Conservation (phyloP, 2,888 invertebrate species). For the Abscondita cerata region DNA sequence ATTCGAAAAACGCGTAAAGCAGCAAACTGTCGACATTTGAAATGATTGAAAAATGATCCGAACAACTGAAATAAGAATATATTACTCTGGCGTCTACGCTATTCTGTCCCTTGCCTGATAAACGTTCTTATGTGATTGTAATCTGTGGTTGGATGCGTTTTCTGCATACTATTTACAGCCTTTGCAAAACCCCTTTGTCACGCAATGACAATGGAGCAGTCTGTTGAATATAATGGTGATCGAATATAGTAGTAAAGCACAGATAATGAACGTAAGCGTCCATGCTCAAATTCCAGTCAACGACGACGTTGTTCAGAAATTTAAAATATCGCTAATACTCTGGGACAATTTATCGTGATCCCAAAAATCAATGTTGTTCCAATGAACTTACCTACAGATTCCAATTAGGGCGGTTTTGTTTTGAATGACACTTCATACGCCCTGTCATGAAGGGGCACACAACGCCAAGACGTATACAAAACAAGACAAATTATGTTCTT, state of each 20-base stretch:
- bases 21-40: slow-evolving; percentile 14
- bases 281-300: background rate
- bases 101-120: slow-evolving; percentile 23
- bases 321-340: slow-evolving; percentile 31
- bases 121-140: slow-evolving; percentile 26
- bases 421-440: slow-evolving; percentile 50
- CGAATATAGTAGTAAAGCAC: slow-evolving; percentile 10
- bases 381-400: slow-evolving; percentile 37
- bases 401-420: slow-evolving; percentile 44
- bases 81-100: slow-evolving; percentile 36
- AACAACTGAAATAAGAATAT: slow-evolving; percentile 41
- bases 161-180: slow-evolving; percentile 23
- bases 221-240: slow-evolving; percentile 14
- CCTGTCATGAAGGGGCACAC: slow-evolving; percentile 34
- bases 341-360: slow-evolving; percentile 23
- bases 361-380: slow-evolving; percentile 35
- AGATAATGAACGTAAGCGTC: slow-evolving; percentile 11
- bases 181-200: slow-evolving; percentile 32
- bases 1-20: slow-evolving; percentile 5
- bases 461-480: slow-evolving; percentile 42
- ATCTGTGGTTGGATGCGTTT: slow-evolving; percentile 29
- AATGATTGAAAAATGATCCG: slow-evolving; percentile 38
- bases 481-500: slow-evolving; percentile 49
- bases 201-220: slow-evolving; percentile 28
- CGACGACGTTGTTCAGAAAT: background rate